Base-by-base conservation (phyloP, 2,113 vertebrate genomes). In the Poecilia latipinna region DNA sequence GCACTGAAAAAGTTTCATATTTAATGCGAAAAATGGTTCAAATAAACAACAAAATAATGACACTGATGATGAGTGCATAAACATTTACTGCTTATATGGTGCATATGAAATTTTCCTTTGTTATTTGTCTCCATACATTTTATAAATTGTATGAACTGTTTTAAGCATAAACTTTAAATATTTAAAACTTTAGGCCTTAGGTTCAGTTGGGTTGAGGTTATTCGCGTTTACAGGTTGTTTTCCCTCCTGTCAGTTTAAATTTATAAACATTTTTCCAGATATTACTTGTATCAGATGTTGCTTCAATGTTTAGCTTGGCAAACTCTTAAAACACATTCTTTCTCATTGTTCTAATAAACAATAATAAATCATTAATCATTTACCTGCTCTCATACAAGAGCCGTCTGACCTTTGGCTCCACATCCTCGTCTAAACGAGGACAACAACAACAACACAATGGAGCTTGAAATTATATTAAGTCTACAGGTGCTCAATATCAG, bases 401-500 rank as follows among this genome's bases (percentile, higher is more conserved):
- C 69, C 33, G 70, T 76, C 51, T 83, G 70, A 82, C 84, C 86
- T 86, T 71, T 33, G 65, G 17, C 66, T 69, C 72, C 22, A 31
- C n/a, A 39, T 75, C 35, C 61, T 83, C 78, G 80, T 83, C 82
- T 88, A 91, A 89, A 93, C 83, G 89, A 87, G 26, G 66, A 77
- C 73, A 75, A 80, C 69, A 70, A 73, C 69, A 88, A 73, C 72
- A 88, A 57, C 72, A 92, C 92, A 91, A 91, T 90, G 75, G 84
- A 37, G 64, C 57, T 65, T 65, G 4, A 75, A 74, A 84, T 90
- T 86, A 89, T 90, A 94, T 94, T 76, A 92, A 93, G 89, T 91
- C 87, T 82, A 88, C 93, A 95, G 93, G 90, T 95, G 94, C 90
- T 93, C 71, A 89, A 92, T 93, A 94, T 92, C 87, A 63, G 28